These are phyloP conservation scores for Ahaetulla prasina DNA, from an alignment of 2,113 vertebrate species.

Conservation along the genomic window DNA sequence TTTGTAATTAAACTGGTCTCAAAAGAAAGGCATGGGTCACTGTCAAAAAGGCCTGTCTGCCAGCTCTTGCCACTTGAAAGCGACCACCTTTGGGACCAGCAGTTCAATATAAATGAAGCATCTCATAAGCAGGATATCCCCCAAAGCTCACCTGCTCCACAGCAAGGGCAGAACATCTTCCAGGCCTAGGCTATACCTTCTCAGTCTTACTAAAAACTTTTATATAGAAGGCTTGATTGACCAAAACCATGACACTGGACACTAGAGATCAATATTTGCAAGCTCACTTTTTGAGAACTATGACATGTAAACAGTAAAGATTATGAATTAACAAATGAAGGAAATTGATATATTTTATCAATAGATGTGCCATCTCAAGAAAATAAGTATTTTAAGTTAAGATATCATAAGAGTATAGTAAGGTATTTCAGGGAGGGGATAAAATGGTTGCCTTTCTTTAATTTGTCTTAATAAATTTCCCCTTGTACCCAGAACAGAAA, in stretches of 20 bases:
- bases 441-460: background rate
- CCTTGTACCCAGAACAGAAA: background rate
- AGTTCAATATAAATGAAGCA: background rate
- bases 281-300: background rate
- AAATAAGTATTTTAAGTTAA: background rate
- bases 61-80: background rate
- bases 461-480: background rate
- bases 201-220: background rate
- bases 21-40: background rate
- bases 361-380: background rate
- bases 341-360: background rate
- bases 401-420: background rate
- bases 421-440: background rate
- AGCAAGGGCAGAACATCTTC: background rate
- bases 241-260: background rate
- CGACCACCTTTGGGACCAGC: background rate
- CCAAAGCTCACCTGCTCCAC: background rate
- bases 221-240: background rate
- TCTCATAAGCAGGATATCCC: background rate
- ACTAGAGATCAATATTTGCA: background rate
- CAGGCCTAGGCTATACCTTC: background rate
- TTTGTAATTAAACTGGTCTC: background rate
- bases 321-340: background rate
- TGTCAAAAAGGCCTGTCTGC: background rate
- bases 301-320: background rate